Evolutionary conservation across 1,140 invertebrate genomes (phyloP).

Genomic region (Campodea augens): DNA sequence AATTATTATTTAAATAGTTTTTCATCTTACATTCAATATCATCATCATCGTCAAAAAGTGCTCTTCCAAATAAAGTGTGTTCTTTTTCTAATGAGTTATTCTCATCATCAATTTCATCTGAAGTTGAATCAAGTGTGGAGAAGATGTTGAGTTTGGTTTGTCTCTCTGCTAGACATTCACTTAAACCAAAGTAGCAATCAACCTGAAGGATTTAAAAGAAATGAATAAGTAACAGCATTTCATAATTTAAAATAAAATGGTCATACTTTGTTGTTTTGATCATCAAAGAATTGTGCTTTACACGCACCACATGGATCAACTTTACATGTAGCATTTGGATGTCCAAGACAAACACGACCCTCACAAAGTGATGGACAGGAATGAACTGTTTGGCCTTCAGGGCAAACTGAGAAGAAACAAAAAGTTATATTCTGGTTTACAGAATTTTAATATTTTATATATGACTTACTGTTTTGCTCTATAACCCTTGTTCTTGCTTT

Average conservation of each 20-base stretch:
- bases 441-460: background rate
- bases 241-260: too few species aligned
- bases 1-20: too few species aligned
- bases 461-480: background rate
- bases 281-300: slow-evolving; percentile 17
- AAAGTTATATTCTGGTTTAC: slow-evolving; percentile 2
- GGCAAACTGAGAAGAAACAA: slow-evolving; percentile 18
- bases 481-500: slow-evolving; percentile 35
- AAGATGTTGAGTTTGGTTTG: too few species aligned
- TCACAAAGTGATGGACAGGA: slow-evolving; percentile 23
- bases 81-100: too few species aligned
- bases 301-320: slow-evolving; percentile 26
- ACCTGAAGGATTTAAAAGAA: too few species aligned
- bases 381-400: slow-evolving; percentile 20
- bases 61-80: too few species aligned
- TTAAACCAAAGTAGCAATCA: slow-evolving; percentile 21
- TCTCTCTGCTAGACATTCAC: slow-evolving; percentile 21
- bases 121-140: too few species aligned
- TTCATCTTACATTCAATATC: too few species aligned
- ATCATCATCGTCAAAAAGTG: too few species aligned
- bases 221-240: too few species aligned
- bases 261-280: slow-evolving; percentile 19
- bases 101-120: too few species aligned
- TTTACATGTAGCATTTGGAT: slow-evolving; percentile 22
- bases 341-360: slow-evolving; percentile 20